Evolutionary conservation across 1,140 invertebrate genomes (phyloP), one percentile per base, ranked within the genome.

Genomic region (Nasonia longicornis): DNA sequence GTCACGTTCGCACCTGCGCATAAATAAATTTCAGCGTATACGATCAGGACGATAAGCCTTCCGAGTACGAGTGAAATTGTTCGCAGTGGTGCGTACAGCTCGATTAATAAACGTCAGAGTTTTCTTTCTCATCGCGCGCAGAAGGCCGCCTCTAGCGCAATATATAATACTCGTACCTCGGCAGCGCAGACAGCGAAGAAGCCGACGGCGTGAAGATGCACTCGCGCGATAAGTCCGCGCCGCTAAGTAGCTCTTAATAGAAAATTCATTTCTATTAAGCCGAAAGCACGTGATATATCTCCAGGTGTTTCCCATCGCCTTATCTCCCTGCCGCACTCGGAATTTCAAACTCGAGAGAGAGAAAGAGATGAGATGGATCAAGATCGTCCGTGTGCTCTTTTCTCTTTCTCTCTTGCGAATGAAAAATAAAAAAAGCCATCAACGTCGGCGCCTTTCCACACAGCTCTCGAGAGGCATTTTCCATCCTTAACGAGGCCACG

Each of bases 221-320:
- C 64, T 64, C 63, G 38, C 11, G 20, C 31, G 31, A 77, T 66
- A 77, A 66, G 45, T 77, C 63, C 22, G 38, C 67, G 6, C 64
- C 35, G n/a, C 38, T 77, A 67, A 77, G 64, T 67, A n/a, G n/a
- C 22, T 42, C 58, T 16, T 66, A 42, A 77, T 77, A 77, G 58
- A 45, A 77, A 77, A 77, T 77, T 45, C 20, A 77, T 77, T 77
- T 66, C 63, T 22, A 35, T 66, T 77, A 77, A 64, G 48, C 74
- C 35, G 10, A 20, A 38, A 70, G 48, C 42, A 63, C 20, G 26
- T 35, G 4, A 31, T 3, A 11, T 7, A 12, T 38, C 14, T 70
- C 29, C 29, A 29, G 3, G 22, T 70, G 64, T 70, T 35, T 71
- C 35, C 26, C 45, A 26, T 31, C 70, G 42, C 26, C 20, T n/a